Evolutionary conservation across 37 sponge, comb jelly and placozoan genomes (phyloP).

Genomic region (Agelas oroides): DNA sequence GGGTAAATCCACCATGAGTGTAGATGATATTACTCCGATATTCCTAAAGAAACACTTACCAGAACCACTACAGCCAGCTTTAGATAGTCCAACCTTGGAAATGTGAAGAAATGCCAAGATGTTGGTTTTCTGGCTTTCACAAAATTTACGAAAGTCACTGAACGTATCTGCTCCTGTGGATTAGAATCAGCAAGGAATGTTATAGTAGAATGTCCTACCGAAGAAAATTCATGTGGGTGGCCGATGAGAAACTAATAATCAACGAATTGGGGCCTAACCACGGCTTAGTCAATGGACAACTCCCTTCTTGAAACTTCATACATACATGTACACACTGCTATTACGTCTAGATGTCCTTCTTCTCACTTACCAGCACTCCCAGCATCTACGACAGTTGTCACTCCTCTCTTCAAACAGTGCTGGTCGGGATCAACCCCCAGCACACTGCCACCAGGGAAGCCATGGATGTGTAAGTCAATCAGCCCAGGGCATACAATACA

Average conservation of each 20-base stretch:
- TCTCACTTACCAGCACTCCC: slow-evolving; percentile 45
- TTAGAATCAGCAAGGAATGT: too few relatives aligned
- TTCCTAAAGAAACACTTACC: too few relatives aligned
- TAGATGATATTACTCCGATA: too few relatives aligned
- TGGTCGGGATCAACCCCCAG: slow-evolving; percentile 56
- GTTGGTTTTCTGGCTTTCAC: slow-evolving; percentile 12
- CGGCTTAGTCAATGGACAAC: too few relatives aligned
- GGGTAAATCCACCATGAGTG: too few relatives aligned
- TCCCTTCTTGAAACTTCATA: too few relatives aligned
- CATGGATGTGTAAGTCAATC: slow-evolving; percentile 54
- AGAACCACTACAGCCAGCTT: slow-evolving; percentile 39
- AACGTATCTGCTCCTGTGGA: slow-evolving; percentile 11
- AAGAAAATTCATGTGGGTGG: too few relatives aligned
- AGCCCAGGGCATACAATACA: slow-evolving; percentile 57
- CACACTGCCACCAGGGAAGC: slow-evolving; percentile 37
- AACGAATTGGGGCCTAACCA: too few relatives aligned
- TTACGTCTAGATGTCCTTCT: too few relatives aligned
- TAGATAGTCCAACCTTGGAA: slow-evolving; percentile 37
- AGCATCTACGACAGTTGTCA: slow-evolving; percentile 69
- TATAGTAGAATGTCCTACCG: too few relatives aligned
- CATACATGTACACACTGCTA: too few relatives aligned
- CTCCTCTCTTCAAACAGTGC: slow-evolving; percentile 42
- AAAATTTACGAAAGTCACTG: neutral
- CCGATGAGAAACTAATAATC: too few relatives aligned
- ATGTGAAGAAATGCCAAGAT: slow-evolving; percentile 34